phyloP scores from a whole-genome alignment of 2,888 invertebrate genomes.

The Lithophane ornitopus region DNA sequence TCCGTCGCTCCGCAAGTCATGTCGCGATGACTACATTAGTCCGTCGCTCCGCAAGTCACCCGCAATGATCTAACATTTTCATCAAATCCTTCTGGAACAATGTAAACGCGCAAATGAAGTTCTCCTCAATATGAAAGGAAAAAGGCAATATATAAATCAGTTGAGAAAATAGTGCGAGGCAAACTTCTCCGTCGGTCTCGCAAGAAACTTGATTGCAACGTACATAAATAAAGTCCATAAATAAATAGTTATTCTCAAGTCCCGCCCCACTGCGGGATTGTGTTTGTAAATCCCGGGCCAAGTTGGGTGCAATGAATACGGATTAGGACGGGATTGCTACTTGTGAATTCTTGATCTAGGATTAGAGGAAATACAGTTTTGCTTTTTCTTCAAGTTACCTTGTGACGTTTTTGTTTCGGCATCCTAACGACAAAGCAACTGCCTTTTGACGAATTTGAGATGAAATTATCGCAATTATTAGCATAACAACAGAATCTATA shows the following conservation, averaged over 20 bases:
- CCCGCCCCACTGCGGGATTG: constrained; percentile 29
- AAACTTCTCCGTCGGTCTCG: constrained; percentile 3
- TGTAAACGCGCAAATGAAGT: neutral
- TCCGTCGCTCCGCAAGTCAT: too few relatives aligned
- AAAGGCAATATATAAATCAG: constrained; percentile 25
- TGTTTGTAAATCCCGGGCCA: constrained; percentile 36
- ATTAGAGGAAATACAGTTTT: neutral
- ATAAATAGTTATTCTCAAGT: constrained; percentile 41
- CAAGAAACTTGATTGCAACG: constrained; percentile 44
- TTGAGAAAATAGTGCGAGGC: constrained; percentile 11
- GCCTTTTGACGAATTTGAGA: neutral
- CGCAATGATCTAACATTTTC: too few relatives aligned
- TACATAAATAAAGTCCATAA: constrained; percentile 49
- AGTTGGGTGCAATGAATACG: constrained; percentile 48
- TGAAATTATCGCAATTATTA: neutral
- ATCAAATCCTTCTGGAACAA: too few relatives aligned
- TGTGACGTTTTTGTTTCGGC: neutral
- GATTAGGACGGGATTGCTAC: constrained; percentile 33
- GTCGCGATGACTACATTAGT: too few relatives aligned
- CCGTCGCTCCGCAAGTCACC: too few relatives aligned
- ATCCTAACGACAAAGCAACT: neutral
- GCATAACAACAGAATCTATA: too few relatives aligned
- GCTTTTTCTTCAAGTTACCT: neutral
- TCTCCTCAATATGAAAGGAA: neutral
- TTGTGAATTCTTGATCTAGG: constrained; percentile 25